phyloP scores from a whole-genome alignment of 2,113 vertebrate genomes.

The Canis aureus region DNA sequence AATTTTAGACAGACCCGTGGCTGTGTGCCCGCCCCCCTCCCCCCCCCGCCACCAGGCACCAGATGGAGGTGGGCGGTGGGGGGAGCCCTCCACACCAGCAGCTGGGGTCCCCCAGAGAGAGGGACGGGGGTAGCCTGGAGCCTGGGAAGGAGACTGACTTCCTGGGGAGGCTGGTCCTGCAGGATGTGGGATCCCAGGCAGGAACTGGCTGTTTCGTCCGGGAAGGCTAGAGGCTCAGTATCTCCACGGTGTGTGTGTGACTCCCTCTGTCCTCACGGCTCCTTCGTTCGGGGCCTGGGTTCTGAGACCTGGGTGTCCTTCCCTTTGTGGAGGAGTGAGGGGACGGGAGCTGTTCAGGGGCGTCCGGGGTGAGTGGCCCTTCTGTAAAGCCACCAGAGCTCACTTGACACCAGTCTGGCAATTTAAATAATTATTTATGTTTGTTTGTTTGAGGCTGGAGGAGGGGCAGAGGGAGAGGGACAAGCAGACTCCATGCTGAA shows the following conservation, averaged over 20 bases:
- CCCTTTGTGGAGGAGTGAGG: not conserved
- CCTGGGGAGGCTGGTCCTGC: not conserved
- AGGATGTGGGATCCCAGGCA: not conserved
- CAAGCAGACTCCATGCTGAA: too few species aligned
- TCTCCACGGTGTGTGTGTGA: not conserved
- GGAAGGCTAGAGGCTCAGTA: not conserved
- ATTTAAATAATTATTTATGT: too few species aligned
- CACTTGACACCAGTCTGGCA: not conserved
- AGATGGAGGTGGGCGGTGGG: not conserved
- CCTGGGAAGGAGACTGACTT: not conserved
- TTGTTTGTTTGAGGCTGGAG: too few species aligned
- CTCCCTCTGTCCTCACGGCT: too few species aligned
- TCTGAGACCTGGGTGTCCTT: not conserved
- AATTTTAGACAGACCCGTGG: not conserved
- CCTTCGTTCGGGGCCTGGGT: not conserved
- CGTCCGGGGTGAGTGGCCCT: too few species aligned
- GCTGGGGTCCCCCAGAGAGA: not conserved
- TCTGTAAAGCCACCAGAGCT: too few species aligned
- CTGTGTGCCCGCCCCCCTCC: not conserved
- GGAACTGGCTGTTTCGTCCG: not conserved
- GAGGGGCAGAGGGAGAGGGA: too few species aligned
- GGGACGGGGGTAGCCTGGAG: not conserved
- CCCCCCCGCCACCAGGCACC: not conserved
- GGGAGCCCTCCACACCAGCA: not conserved
- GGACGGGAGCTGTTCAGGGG: not conserved